These are phyloP conservation scores for Pseudeuparius sepicola DNA, from an alignment of 2,888 invertebrate species.

Conservation along the genomic window DNA sequence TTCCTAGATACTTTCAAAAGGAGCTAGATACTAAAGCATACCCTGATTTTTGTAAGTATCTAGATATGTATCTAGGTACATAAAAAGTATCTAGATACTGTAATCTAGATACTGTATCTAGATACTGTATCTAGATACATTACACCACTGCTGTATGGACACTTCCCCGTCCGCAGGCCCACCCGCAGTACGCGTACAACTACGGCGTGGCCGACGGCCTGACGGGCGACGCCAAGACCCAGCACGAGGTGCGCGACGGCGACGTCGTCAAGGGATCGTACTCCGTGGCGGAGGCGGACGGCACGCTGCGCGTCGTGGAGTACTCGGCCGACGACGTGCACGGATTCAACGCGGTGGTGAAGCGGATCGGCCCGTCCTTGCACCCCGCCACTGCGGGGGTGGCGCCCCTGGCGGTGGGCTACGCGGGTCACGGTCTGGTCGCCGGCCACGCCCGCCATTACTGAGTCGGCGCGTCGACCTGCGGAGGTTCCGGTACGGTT, in stretches of 20 bases:
- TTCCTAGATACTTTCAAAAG: no score
- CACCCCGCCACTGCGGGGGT: conserved; percentile 36
- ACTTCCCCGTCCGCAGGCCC: conserved; percentile 33
- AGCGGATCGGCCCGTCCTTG: conserved; percentile 37
- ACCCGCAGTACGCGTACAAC: conserved; percentile 36
- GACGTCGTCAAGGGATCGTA: conserved; percentile 40
- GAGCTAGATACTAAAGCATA: no score
- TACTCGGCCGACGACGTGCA: conserved; percentile 48
- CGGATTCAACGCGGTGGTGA: conserved; percentile 38
- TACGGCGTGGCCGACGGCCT: conserved; percentile 36
- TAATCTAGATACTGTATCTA: no score
- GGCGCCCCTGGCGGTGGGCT: no score
- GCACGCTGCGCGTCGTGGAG: conserved; percentile 44
- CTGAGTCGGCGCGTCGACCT: conserved; percentile 35
- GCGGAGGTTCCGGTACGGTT: no score
- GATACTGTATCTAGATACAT: no score
- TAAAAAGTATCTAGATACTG: no score
- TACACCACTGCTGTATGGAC: no score
- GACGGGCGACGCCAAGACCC: conserved; percentile 36
- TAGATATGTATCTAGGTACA: no score
- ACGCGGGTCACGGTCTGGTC: conserved; percentile 40
- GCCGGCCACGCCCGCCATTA: conserved; percentile 35
- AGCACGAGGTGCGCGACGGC: conserved; percentile 35
- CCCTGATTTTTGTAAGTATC: no score
- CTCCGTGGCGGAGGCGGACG: conserved; percentile 45